Evolutionary conservation across 2,888 invertebrate genomes (phyloP), one percentile per base, ranked within the genome.

Genomic region (Netelia fuscicornis): DNA sequence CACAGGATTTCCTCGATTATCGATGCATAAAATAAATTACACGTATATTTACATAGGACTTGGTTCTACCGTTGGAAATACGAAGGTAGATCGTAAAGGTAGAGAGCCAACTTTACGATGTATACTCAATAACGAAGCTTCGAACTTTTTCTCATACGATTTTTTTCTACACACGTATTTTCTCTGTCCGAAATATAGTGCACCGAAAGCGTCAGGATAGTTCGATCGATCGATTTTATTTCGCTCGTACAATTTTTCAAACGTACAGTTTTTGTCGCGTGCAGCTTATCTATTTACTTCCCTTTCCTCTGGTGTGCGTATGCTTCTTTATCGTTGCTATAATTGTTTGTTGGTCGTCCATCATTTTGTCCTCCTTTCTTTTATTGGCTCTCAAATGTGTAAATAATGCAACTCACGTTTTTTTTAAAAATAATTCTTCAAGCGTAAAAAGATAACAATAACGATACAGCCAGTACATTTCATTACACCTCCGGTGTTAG

Each of bases 301-400:
- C n/a, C 13, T 17, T 44, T 70, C 10, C 70, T 68, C 48, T 23
- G 6, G 44, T 67, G 52, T 58, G 17, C 23, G 2, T 58, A 20
- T 58, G 20, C 58, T 58, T 20, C 23, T 58, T 58, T 58, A 58
- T 9, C 2, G 23, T n/a, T 37, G 44, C 60, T 52, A 79, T 79
- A 79, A 70, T 79, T 71, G 20, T 52, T 62, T 79, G 62, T 78
- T 56, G 52, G 64, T 54, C 52, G 70, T 79, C 78, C 70, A 71
- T 71, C 78, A 70, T 79, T 37, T 70, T 42, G 62, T 13, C 62
- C 42, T 23, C 42, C 30, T 71, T 79, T 62, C 62, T 70, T 71
- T 79, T 64, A 70, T 71, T 79, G 20, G 70, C 17, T 65, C 13
- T 2, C 54, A n/a, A 13, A 20, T 20, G 62, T 25, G 13, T 42